Percentiles rank a stretch among this genome's conserved stretches.
Evolutionary conservation across 1,140 invertebrate species (phyloP).

Genomic region (Octopus bimaculoides): DNA sequence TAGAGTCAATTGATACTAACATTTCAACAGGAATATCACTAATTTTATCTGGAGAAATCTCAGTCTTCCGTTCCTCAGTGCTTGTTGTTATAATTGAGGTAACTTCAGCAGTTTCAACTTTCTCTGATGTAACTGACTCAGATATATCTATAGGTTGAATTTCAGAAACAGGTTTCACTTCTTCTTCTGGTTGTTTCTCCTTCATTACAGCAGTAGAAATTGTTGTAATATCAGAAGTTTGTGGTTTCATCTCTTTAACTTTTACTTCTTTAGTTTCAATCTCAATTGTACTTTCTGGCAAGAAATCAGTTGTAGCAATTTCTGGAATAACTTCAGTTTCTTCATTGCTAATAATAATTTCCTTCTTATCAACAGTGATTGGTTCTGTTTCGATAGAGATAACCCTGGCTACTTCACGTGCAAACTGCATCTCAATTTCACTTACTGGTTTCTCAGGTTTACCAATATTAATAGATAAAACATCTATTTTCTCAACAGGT

Average conservation of each 20-base stretch:
- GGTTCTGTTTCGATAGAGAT: neutral
- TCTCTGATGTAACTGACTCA: neutral
- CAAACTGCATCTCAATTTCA: too few relatives aligned
- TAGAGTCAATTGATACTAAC: neutral
- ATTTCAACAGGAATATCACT: constrained; percentile 8
- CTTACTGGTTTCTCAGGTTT: too few relatives aligned
- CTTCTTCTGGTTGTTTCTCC: neutral
- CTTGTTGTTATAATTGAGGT: neutral
- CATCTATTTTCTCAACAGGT: too few relatives aligned
- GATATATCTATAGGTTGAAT: neutral
- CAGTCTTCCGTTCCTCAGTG: neutral
- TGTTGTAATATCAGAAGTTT: neutral
- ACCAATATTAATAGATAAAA: too few relatives aligned
- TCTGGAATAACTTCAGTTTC: neutral
- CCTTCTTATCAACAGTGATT: neutral
- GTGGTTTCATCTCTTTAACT: neutral
- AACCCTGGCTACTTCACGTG: too few relatives aligned
- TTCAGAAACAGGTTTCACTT: neutral
- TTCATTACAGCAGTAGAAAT: neutral
- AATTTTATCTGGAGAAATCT: neutral
- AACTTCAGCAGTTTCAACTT: neutral
- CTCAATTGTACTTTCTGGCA: neutral
- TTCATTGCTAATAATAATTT: neutral
- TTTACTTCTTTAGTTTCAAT: neutral
- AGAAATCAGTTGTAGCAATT: neutral